Conservation (phyloP, 2,797 vertebrate genomes). For the Gephyroberyx darwinii region DNA sequence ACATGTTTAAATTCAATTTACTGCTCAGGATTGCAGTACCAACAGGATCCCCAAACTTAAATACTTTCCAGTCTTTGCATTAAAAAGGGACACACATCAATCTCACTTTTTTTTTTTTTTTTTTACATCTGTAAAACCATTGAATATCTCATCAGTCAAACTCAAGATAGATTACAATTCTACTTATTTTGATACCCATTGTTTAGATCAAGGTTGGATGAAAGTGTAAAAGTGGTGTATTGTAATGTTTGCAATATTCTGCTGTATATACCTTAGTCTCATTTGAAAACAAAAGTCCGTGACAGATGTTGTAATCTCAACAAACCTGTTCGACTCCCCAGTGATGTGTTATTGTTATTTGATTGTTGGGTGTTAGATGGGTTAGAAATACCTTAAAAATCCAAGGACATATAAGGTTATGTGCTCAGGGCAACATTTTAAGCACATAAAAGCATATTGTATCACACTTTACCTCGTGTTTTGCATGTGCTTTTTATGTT, state of each 20-base stretch:
- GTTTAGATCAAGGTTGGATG: background rate
- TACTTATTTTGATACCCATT: too few species aligned
- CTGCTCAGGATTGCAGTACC: conserved; percentile 7
- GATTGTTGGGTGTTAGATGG: conserved; percentile 55
- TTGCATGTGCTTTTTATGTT: conserved; percentile 47
- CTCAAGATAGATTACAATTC: too few species aligned
- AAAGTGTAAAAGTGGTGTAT: conserved; percentile 27
- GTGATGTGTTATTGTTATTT: conserved; percentile 63
- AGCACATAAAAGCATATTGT: conserved; percentile 35
- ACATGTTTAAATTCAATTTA: conserved; percentile 29
- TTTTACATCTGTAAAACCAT: conserved; percentile 18
- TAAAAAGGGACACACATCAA: conserved; percentile 9
- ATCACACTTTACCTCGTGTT: conserved; percentile 30
- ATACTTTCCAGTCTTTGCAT: background rate
- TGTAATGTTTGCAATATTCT: conserved; percentile 45
- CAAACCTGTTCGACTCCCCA: conserved; percentile 49
- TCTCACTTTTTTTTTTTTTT: conserved; percentile 3
- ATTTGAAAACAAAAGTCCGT: conserved; percentile 44
- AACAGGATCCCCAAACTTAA: conserved; percentile 25
- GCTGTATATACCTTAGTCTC: conserved; percentile 11
- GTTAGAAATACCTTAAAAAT: conserved; percentile 51
- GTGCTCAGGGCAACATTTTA: conserved; percentile 64
- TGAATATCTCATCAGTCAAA: background rate
- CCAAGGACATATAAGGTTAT: conserved; percentile 31
- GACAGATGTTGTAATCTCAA: conserved; percentile 48